Conservation (phyloP, 2,888 invertebrate species). For the Peribatodes rhomboidaria region DNA sequence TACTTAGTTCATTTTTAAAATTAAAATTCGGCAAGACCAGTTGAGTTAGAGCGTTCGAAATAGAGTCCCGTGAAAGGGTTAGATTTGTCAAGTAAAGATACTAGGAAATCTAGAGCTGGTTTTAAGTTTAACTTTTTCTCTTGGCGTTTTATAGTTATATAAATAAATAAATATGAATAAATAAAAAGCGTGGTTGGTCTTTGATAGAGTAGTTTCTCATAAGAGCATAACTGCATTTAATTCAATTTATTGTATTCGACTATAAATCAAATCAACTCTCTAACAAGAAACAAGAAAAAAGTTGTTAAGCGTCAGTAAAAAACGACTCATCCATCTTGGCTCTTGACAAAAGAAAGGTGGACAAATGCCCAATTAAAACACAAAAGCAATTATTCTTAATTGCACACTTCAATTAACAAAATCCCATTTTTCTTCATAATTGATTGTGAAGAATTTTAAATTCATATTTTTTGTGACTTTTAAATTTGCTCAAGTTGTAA, state of each 20-base stretch:
- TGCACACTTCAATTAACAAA: slow-evolving; percentile 41
- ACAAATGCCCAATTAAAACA: slow-evolving; percentile 42
- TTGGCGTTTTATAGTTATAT: too few species aligned
- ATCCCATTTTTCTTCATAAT: slow-evolving; percentile 32
- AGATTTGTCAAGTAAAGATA: too few species aligned
- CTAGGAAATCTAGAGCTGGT: too few species aligned
- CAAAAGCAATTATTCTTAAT: slow-evolving; percentile 45
- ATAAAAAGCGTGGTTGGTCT: background rate
- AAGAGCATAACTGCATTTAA: background rate
- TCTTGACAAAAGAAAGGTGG: slow-evolving; percentile 39
- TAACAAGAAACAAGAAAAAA: slow-evolving; percentile 16
- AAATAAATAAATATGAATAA: too few species aligned
- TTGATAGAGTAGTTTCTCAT: too few species aligned
- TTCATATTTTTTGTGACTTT: background rate
- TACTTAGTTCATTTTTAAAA: too few species aligned
- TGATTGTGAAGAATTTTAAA: slow-evolving; percentile 33
- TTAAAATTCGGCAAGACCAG: too few species aligned
- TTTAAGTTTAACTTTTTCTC: background rate
- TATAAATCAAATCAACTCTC: background rate
- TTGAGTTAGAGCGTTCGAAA: too few species aligned
- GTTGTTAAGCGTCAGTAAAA: slow-evolving; percentile 4
- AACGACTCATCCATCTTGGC: slow-evolving; percentile 20
- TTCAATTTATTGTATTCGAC: background rate
- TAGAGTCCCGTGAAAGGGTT: too few species aligned
- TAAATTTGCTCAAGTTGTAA: background rate